A percentile compares a stretch with the other conserved stretches of the same genome.
Evolutionary conservation across 92 coral and sea anemone species (phyloP).

Genomic region (Diadumene lineata): DNA sequence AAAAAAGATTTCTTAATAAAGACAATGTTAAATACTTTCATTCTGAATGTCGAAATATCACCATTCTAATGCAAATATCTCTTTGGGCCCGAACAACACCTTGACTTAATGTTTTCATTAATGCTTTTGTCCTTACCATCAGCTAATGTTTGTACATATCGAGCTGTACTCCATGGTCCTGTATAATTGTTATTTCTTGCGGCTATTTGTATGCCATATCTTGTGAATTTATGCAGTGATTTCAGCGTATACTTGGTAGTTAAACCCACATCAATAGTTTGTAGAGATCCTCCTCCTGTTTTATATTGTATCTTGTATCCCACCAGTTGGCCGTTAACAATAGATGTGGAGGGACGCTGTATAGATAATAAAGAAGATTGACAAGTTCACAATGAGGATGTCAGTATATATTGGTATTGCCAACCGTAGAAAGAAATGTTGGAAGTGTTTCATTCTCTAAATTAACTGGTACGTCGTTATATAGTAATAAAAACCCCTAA

Average conservation of each 20-base stretch:
- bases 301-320: constrained; percentile 14
- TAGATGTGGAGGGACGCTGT: constrained; percentile 13
- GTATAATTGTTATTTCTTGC: neutral
- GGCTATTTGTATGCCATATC: neutral
- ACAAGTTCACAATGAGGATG: neutral
- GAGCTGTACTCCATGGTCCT: neutral
- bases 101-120: too few relatives aligned
- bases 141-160: too few relatives aligned
- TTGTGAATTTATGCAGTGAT: neutral
- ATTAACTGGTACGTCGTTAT: too few relatives aligned
- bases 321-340: constrained; percentile 15
- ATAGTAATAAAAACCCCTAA: too few relatives aligned
- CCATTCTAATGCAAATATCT: too few relatives aligned
- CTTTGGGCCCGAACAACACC: too few relatives aligned
- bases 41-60: too few relatives aligned
- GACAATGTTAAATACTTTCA: too few relatives aligned
- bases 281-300: neutral
- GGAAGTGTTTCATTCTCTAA: neutral
- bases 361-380: neutral
- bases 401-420: neutral
- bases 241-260: neutral
- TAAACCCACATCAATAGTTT: constrained; percentile 1
- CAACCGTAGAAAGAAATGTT: neutral
- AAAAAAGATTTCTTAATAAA: too few relatives aligned
- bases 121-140: too few relatives aligned